phyloP scores from a whole-genome alignment of 2,888 invertebrate genomes.

The Limenitis camilla region DNA sequence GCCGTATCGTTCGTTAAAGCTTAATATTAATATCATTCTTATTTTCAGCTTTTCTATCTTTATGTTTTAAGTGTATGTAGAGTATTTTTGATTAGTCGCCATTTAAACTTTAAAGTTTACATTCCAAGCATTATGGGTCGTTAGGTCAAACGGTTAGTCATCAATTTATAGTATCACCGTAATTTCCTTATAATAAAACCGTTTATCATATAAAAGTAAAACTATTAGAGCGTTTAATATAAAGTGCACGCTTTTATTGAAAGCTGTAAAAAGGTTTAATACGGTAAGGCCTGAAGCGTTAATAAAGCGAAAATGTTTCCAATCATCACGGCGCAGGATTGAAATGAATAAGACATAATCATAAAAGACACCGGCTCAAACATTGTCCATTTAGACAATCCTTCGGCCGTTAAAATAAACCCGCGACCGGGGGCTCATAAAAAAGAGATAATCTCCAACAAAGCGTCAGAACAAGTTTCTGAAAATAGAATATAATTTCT shows the following conservation, averaged over 20 bases:
- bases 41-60: neutral
- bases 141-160: neutral
- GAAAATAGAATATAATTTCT: conserved; percentile 76
- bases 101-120: neutral
- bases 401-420: conserved; percentile 65
- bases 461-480: conserved; percentile 72
- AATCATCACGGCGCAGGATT: conserved; percentile 49
- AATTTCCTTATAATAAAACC: neutral
- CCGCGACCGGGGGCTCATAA: conserved; percentile 70
- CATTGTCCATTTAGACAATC: conserved; percentile 66
- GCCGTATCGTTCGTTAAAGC: neutral
- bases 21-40: neutral
- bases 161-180: neutral
- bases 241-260: conserved; percentile 7
- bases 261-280: conserved; percentile 16
- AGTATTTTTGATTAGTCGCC: no score
- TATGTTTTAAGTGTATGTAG: no score
- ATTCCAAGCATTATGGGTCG: neutral
- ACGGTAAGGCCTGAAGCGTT: conserved; percentile 17
- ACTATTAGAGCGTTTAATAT: conserved; percentile 13
- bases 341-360: conserved; percentile 62
- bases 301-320: conserved; percentile 40
- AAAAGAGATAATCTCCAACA: conserved; percentile 72
- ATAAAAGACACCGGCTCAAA: conserved; percentile 49
- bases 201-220: neutral